Conservation (phyloP, 2,888 invertebrate genomes). For the Drosophila falleni region DNA sequence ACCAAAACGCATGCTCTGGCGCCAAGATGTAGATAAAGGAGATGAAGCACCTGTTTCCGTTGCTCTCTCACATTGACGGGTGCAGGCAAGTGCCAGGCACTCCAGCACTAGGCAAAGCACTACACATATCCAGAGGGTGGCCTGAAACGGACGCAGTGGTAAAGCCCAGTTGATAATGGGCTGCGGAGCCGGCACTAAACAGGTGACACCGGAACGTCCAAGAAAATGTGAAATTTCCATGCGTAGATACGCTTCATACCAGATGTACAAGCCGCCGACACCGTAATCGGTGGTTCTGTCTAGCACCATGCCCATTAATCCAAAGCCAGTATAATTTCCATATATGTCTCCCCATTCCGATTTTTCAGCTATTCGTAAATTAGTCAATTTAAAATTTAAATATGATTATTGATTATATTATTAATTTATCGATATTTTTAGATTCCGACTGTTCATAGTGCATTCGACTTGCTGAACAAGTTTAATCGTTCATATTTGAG, state of each 20-base stretch:
- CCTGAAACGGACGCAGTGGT: slow-evolving; percentile 88
- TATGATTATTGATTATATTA: not conserved
- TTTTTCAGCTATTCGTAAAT: slow-evolving; percentile 46
- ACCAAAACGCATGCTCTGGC: slow-evolving; percentile 69
- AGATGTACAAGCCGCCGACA: slow-evolving; percentile 71
- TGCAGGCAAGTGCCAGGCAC: slow-evolving; percentile 82
- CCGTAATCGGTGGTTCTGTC: slow-evolving; percentile 87
- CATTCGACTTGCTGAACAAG: too few relatives aligned
- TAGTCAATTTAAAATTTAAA: not conserved
- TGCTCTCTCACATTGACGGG: slow-evolving; percentile 57
- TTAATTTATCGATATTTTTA: not conserved
- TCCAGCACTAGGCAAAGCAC: slow-evolving; percentile 85
- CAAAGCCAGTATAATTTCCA: slow-evolving; percentile 88
- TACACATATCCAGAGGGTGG: slow-evolving; percentile 87
- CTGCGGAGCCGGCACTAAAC: slow-evolving; percentile 89
- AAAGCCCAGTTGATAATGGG: slow-evolving; percentile 88
- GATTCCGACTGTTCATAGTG: too few relatives aligned
- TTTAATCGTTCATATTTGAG: too few relatives aligned
- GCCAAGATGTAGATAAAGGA: slow-evolving; percentile 47
- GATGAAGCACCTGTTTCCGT: not conserved
- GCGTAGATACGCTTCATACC: slow-evolving; percentile 85
- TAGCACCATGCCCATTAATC: slow-evolving; percentile 88
- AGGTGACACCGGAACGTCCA: slow-evolving; percentile 89
- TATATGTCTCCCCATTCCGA: slow-evolving; percentile 89
- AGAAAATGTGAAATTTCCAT: slow-evolving; percentile 88